These are phyloP conservation scores for Drosophila nigromelanica DNA, from an alignment of 1,140 invertebrate genomes.

Conservation along the genomic window DNA sequence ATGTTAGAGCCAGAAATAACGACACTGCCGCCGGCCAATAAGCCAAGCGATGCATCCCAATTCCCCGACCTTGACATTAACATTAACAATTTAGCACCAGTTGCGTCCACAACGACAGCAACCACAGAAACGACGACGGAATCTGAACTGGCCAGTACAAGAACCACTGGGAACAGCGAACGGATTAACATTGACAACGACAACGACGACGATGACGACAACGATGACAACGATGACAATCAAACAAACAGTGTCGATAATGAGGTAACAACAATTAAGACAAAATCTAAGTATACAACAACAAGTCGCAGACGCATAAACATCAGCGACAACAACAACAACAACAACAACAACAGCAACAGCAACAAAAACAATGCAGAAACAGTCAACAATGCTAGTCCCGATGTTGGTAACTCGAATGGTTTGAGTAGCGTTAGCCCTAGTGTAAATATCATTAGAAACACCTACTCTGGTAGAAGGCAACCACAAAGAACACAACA, in stretches of 20 bases:
- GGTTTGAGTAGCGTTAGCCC: conserved; percentile 61
- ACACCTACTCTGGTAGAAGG: conserved; percentile 70
- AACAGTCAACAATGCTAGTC: conserved; percentile 74
- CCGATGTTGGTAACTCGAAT: conserved; percentile 43
- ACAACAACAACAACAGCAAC: conserved; percentile 40
- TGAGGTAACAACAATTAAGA: conserved; percentile 68
- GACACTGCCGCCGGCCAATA: conserved; percentile 36
- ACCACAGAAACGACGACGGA: conserved; percentile 63
- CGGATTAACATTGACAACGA: conserved; percentile 33
- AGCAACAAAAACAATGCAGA: conserved; percentile 56
- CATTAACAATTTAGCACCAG: conserved; percentile 48
- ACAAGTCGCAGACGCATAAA: conserved; percentile 50
- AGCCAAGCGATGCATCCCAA: conserved; percentile 23
- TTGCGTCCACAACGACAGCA: conserved; percentile 40
- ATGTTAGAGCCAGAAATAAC: conserved; percentile 35
- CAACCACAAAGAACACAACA: conserved; percentile 55
- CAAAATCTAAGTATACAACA: conserved; percentile 50
- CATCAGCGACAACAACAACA: conserved; percentile 36
- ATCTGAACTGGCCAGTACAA: conserved; percentile 60
- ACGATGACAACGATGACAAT: conserved; percentile 40
- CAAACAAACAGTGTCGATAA: conserved; percentile 50
- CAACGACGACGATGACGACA: conserved; percentile 34
- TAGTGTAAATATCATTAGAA: conserved; percentile 71
- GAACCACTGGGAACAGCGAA: conserved; percentile 2
- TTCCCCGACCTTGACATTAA: conserved; percentile 40